Evolutionary conservation across 2,797 vertebrate species (phyloP).

Genomic region (Brachyalestes nurse): DNA sequence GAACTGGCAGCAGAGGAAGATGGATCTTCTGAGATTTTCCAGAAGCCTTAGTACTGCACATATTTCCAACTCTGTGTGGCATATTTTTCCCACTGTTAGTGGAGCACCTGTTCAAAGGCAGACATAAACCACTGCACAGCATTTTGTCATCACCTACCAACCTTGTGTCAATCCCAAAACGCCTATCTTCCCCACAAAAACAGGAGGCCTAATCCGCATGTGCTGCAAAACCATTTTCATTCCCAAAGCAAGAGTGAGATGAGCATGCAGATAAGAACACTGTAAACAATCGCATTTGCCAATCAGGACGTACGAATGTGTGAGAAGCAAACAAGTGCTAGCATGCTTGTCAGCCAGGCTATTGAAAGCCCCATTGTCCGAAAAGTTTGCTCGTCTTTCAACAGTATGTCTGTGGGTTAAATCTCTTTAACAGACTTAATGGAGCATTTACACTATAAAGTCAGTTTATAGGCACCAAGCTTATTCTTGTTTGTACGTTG

Average conservation of each 20-base stretch:
- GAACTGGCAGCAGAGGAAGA: background rate
- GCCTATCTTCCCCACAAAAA: background rate
- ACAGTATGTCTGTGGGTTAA: constrained; percentile 20
- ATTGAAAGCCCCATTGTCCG: constrained; percentile 33
- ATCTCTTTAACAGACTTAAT: constrained; percentile 2
- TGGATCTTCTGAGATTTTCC: background rate
- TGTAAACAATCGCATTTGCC: constrained; percentile 29
- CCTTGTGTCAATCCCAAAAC: constrained; percentile 8
- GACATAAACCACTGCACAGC: background rate
- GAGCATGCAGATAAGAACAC: constrained; percentile 8
- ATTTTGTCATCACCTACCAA: background rate
- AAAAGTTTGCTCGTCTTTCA: constrained; percentile 17
- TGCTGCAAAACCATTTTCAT: background rate
- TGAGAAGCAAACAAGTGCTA: constrained; percentile 43
- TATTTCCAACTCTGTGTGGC: background rate
- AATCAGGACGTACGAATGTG: constrained; percentile 28
- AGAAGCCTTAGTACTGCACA: background rate
- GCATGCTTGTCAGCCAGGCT: constrained; percentile 31
- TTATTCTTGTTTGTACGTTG: background rate
- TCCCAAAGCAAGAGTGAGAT: constrained; percentile 1
- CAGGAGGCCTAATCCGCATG: background rate
- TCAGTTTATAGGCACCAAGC: background rate
- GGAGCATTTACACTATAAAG: constrained; percentile 18
- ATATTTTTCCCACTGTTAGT: background rate
- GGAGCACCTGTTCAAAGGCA: constrained; percentile 3